Conservation (phyloP, 2,113 vertebrate species). For the Odocoileus virginianus region DNA sequence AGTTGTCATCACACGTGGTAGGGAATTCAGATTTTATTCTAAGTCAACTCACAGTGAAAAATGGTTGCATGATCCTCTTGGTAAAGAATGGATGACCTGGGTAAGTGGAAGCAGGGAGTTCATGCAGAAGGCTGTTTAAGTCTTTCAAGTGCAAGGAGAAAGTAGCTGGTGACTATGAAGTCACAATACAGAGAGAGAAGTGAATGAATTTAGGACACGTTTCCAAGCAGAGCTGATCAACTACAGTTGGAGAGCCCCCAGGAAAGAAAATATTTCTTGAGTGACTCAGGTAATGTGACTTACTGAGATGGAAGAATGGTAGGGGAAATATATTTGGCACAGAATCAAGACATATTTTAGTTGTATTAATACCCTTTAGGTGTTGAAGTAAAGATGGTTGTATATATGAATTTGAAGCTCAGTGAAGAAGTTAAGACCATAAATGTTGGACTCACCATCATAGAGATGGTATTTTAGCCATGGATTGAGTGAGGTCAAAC, state of each 20-base stretch:
- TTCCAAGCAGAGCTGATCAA: not conserved
- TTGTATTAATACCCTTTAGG: not conserved
- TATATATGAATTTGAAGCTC: not conserved
- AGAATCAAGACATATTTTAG: not conserved
- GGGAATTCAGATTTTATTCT: not conserved
- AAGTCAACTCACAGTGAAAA: not conserved
- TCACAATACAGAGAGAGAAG: not conserved
- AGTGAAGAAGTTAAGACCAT: not conserved
- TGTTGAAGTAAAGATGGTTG: not conserved
- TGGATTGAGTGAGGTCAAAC: not conserved
- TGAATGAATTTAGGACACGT: not conserved
- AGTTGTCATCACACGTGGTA: not conserved
- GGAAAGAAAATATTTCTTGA: not conserved
- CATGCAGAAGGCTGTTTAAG: not conserved
- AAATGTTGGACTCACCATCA: not conserved
- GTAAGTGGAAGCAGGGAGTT: not conserved
- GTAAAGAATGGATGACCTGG: not conserved
- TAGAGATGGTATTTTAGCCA: not conserved
- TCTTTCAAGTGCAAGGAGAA: not conserved
- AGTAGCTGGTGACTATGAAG: not conserved
- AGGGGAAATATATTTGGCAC: not conserved
- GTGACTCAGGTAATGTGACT: not conserved
- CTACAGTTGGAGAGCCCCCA: too few relatives aligned
- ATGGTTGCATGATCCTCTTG: not conserved
- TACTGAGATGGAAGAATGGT: not conserved